Evolutionary conservation across 2,797 vertebrate species (phyloP).

Genomic region (Gobionotothen gibberifrons): DNA sequence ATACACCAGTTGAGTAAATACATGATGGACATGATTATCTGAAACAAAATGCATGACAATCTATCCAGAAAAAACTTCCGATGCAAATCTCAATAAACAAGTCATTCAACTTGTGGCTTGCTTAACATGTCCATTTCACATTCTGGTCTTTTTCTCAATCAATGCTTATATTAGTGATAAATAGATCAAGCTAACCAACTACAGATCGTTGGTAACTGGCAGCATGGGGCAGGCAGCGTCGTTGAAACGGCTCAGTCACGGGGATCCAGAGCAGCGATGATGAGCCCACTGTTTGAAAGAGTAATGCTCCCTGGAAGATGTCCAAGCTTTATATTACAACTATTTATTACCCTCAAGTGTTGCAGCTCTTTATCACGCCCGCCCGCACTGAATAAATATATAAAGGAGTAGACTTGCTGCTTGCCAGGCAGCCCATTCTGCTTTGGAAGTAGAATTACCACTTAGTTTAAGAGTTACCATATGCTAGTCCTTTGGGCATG

Average conservation of each 20-base stretch:
- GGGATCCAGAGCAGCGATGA: constrained; percentile 28
- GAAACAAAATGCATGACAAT: no score
- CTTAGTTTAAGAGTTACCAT: constrained; percentile 37
- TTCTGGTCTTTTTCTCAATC: constrained; percentile 2
- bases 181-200: constrained; percentile 5
- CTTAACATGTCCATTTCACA: constrained; percentile 2
- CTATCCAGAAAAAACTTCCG: background rate
- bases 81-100: background rate
- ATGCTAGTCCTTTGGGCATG: constrained; percentile 7
- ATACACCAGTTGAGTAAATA: no score
- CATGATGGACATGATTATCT: no score
- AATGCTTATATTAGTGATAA: constrained; percentile 7
- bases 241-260: constrained; percentile 16
- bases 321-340: constrained; percentile 67
- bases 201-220: constrained; percentile 34
- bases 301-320: constrained; percentile 62
- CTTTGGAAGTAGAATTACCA: constrained; percentile 30
- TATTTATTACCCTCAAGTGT: constrained; percentile 64
- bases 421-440: constrained; percentile 19
- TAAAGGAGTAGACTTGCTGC: constrained; percentile 47
- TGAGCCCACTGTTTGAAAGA: constrained; percentile 49
- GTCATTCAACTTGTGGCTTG: background rate
- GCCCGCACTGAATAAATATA: constrained; percentile 58
- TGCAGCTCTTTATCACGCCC: constrained; percentile 65
- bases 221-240: background rate